Percentiles rank a stretch among this genome's conserved stretches.
Conservation (phyloP, 1,140 invertebrate genomes). For the roundworm (Caenorhabditis elegans) region WBcel235 BX284602.5:332001-332500, state of each 20-base stretch:
- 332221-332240: conserved; percentile 64
- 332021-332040: too few species aligned
- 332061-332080: too few species aligned
- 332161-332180: background rate
- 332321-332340: conserved; percentile 5
- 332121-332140: too few species aligned
- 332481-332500: background rate
- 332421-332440: too few species aligned
- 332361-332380: background rate
- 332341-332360: background rate
- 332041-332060: too few species aligned
- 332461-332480: background rate
- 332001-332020: too few species aligned
- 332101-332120: too few species aligned
- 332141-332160: too few species aligned
- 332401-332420: too few species aligned
- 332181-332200: conserved; percentile 49
- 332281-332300: conserved; percentile 63
- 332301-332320: conserved; percentile 42
- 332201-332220: conserved; percentile 62
- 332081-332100: too few species aligned
- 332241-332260: conserved; percentile 63
- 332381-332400: background rate
- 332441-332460: background rate
- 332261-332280: conserved; percentile 59